Evolutionary conservation across 2,113 vertebrate genomes (phyloP).

Genomic region (Pagrus major): DNA sequence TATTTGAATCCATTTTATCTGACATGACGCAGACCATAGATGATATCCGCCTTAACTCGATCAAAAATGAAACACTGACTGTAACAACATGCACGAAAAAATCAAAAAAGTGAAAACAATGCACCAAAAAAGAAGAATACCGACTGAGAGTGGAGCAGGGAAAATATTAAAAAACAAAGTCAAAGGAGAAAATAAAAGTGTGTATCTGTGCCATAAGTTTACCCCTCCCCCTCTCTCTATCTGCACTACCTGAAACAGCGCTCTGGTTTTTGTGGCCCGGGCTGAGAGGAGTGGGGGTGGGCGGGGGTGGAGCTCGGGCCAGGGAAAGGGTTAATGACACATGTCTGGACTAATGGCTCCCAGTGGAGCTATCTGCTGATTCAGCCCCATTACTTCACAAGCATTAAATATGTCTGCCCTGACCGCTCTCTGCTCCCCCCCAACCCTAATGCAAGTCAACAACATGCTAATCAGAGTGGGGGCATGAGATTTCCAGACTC

Average conservation of each 20-base stretch:
- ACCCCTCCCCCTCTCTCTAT: conserved; percentile 21
- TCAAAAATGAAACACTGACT: conserved; percentile 15
- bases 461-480: conserved; percentile 83
- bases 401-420: conserved; percentile 89
- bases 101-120: conserved; percentile 26
- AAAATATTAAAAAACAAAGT: conserved; percentile 20
- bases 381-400: conserved; percentile 91
- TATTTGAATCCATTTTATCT: not conserved
- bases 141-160: not conserved
- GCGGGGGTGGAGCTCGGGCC: conserved; percentile 63
- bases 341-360: conserved; percentile 88
- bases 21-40: not conserved
- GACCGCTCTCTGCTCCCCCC: conserved; percentile 81
- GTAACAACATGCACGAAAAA: not conserved
- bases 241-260: conserved; percentile 53
- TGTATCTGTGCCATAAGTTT: conserved; percentile 18
- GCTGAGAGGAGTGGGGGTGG: conserved; percentile 26
- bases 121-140: not conserved
- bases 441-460: conserved; percentile 85
- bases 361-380: conserved; percentile 89
- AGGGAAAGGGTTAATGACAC: conserved; percentile 89
- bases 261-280: conserved; percentile 31
- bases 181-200: conserved; percentile 25
- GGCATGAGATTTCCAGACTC: conserved; percentile 70
- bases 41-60: not conserved